Conservation (phyloP, 2,888 invertebrate genomes). For the Melangyna quadrimaculata region DNA sequence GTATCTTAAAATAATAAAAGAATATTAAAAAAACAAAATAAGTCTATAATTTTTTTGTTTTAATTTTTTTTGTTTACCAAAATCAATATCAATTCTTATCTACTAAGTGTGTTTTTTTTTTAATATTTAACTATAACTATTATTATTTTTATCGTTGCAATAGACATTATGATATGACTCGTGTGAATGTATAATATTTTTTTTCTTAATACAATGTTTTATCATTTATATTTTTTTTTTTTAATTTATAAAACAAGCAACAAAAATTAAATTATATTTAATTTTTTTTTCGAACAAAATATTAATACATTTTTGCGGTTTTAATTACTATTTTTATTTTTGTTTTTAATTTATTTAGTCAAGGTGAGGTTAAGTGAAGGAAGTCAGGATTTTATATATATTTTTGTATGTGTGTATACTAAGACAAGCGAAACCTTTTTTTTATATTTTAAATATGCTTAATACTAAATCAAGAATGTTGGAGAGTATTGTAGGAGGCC, state of each 20-base stretch:
- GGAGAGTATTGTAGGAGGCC: conserved; percentile 40
- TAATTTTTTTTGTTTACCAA: conserved; percentile 9
- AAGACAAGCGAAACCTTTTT: conserved; percentile 77
- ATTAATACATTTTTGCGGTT: conserved; percentile 12
- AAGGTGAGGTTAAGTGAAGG: conserved; percentile 18
- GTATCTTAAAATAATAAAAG: conserved; percentile 1
- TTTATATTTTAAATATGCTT: conserved; percentile 72
- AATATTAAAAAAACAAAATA: conserved; percentile 9
- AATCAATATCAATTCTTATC: conserved; percentile 67
- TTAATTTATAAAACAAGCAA: conserved; percentile 68
- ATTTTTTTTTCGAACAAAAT: conserved; percentile 6
- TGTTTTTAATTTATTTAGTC: not conserved
- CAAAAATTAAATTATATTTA: conserved; percentile 34
- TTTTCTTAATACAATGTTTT: conserved; percentile 53
- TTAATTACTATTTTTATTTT: not conserved
- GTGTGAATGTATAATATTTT: conserved; percentile 69
- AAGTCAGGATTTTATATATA: conserved; percentile 17
- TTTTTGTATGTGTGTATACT: conserved; percentile 50
- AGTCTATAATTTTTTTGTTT: conserved; percentile 10
- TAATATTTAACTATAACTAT: conserved; percentile 66
- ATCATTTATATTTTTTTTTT: conserved; percentile 64
- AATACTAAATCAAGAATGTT: conserved; percentile 45
- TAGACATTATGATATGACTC: conserved; percentile 74
- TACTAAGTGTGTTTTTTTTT: conserved; percentile 59
- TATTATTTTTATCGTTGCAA: conserved; percentile 73